Conservation (phyloP, 2,113 vertebrate species). For the Antidorcas marsupialis region DNA sequence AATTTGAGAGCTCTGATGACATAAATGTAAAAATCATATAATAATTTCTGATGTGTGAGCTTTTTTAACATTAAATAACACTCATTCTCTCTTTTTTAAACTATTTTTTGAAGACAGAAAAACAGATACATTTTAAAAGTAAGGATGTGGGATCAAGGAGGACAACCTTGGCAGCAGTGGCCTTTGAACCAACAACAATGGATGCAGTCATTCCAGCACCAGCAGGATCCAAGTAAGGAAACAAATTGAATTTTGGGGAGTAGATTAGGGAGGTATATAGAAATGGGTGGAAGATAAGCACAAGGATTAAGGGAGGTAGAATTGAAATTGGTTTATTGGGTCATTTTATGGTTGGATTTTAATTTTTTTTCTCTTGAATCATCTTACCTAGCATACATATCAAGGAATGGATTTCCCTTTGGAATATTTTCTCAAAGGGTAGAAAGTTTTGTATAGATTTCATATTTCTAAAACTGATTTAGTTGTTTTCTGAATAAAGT, state of each 20-base stretch:
- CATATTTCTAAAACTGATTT: background rate
- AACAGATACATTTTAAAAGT: constrained; percentile 78
- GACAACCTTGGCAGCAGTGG: constrained; percentile 99
- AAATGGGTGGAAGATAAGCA: background rate
- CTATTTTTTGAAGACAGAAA: constrained; percentile 62
- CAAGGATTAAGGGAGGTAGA: background rate
- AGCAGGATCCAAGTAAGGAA: constrained; percentile 95
- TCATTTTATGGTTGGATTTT: background rate
- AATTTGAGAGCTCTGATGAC: constrained; percentile 38
- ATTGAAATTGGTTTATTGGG: background rate
- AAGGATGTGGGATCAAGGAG: constrained; percentile 99
- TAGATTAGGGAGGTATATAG: background rate
- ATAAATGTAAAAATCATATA: background rate
- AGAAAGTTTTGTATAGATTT: background rate
- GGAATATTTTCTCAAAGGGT: background rate
- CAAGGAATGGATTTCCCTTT: background rate
- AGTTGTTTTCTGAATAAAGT: constrained; percentile 26
- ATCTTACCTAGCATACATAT: background rate
- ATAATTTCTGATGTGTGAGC: background rate
- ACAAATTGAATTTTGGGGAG: background rate
- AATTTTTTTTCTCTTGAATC: background rate
- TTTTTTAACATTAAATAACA: constrained; percentile 35
- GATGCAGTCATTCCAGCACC: constrained; percentile 99
- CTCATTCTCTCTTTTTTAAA: constrained; percentile 29
- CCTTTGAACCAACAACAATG: constrained; percentile 98